Evolutionary conservation across 2,113 vertebrate genomes (phyloP).

Genomic region (Scopus umbretta): DNA sequence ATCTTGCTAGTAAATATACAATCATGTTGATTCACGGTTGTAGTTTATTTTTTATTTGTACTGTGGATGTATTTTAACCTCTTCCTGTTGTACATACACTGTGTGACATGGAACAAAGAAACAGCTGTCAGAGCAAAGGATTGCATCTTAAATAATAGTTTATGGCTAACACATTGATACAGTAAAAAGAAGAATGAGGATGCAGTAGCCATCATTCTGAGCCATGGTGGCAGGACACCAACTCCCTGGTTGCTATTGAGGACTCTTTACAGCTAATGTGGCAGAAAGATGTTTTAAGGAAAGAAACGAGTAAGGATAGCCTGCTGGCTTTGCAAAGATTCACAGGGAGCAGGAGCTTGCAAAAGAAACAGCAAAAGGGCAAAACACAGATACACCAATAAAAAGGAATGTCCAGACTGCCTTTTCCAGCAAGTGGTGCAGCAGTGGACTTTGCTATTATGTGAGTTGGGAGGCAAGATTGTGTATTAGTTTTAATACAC

Average conservation of each 20-base stretch:
- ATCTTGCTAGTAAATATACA: not conserved
- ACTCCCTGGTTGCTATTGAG: not conserved
- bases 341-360: not conserved
- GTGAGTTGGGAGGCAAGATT: not conserved
- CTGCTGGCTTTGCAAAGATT: not conserved
- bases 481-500: not conserved
- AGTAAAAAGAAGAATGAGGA: not conserved
- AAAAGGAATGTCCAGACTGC: not conserved
- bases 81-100: not conserved
- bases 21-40: not conserved
- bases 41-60: not conserved
- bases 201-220: not conserved
- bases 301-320: not conserved
- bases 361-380: not conserved
- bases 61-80: not conserved
- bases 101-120: not conserved
- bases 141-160: not conserved
- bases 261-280: not conserved
- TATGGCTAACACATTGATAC: not conserved
- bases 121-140: not conserved
- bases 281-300: not conserved
- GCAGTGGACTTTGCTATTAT: not conserved
- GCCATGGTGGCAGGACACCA: not conserved
- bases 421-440: not conserved
- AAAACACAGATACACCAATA: not conserved